Evolutionary conservation across 1,140 invertebrate genomes (phyloP), one percentile per base, ranked within the genome.

Genomic region (Neodiprion pinetum): DNA sequence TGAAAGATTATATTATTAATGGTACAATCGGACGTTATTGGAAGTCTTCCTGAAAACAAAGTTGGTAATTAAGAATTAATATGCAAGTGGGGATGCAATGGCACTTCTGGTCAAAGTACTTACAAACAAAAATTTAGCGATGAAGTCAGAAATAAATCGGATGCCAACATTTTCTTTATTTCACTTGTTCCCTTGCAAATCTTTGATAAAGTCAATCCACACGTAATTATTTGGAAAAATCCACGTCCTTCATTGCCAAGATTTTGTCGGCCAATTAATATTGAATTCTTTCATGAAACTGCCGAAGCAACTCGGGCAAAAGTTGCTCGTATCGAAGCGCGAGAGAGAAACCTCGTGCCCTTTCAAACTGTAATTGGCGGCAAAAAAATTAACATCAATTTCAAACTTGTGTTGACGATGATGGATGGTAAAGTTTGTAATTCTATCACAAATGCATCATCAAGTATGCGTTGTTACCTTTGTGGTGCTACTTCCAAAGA

Each of bases 391-490:
- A 1, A 53, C 50, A 53, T 53, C 50, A 14, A 53, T 53, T 53
- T 53, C 50, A 53, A 53, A 11, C 50, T 53, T 53, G 50, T 53
- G 89, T 17, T 17, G 17, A 17, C 17, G 17, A 17, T 17, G 17
- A 17, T 17, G 17, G 17, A 17, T 17, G 17, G 79, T 84, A 90
- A 80, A 86, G 87, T 70, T 83, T 88, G 70, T 79, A 84, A 48
- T 87, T 88, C 28, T 86, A 87, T 79, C 85, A 86, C 84, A 47
- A 84, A 87, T 67, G 87, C 79, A 40, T 74, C 17, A 48, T 82
- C 79, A n/a, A 78, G 23, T 9, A 78, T 75, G 73, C 50, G 9
- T 2, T 78, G 77, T 70, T 77, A 78, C 72, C 66, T 78, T n/a
- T 82, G 80, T 75, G 78, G 78, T 8, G 67, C 23, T 53, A 82